phyloP scores from a whole-genome alignment of 37 sponge, comb jelly and placozoan species.

The Dysidea cf. avara region DNA sequence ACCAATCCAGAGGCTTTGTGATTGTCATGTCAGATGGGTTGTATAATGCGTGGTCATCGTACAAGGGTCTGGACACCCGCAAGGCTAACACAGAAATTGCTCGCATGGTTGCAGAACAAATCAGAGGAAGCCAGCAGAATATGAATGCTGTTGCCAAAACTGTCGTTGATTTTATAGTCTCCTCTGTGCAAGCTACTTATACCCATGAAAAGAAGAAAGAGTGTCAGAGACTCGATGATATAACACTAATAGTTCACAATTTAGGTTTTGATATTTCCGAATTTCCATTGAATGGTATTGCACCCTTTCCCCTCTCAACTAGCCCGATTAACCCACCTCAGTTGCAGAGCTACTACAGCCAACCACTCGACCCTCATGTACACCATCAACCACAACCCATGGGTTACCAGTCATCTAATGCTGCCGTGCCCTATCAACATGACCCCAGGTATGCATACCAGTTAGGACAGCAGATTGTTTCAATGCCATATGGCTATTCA shows the following conservation, averaged over 20 bases:
- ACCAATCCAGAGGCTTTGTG: constrained; percentile 45
- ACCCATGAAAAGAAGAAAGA: background rate
- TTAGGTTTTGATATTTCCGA: constrained; percentile 21
- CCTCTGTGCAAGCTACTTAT: background rate
- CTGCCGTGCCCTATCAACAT: too few species aligned
- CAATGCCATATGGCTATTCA: too few species aligned
- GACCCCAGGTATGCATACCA: too few species aligned
- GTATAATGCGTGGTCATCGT: constrained; percentile 42
- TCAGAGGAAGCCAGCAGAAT: background rate
- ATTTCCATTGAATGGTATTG: background rate
- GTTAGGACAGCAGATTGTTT: too few species aligned
- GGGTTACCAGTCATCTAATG: background rate
- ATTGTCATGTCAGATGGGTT: constrained; percentile 87
- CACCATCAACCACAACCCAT: background rate
- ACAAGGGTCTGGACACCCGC: constrained; percentile 5
- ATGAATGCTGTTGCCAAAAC: constrained; percentile 29
- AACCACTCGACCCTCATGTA: background rate
- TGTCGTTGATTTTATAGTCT: constrained; percentile 44
- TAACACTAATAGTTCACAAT: constrained; percentile 68
- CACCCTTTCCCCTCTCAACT: background rate
- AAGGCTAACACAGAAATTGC: constrained; percentile 43
- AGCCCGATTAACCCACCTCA: background rate
- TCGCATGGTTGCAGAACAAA: constrained; percentile 42
- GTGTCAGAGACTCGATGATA: constrained; percentile 55
- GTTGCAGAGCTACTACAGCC: background rate